Percentiles rank a stretch among this genome's conserved stretches.
Evolutionary conservation across 2,888 invertebrate species (phyloP).

Genomic region (Rotaria sp.): DNA sequence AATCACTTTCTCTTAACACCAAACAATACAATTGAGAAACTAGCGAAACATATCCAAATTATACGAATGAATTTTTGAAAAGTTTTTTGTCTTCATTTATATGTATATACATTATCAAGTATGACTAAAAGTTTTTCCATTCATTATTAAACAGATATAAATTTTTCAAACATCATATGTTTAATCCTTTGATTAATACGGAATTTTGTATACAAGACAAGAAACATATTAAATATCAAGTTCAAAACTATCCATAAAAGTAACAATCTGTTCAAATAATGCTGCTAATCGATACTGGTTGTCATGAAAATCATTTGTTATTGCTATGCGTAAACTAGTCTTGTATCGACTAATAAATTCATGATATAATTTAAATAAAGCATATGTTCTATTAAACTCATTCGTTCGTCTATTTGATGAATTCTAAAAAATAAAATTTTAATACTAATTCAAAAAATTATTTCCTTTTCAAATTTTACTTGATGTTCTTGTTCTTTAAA

Average conservation of each 20-base stretch:
- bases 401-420: not conserved
- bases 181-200: not conserved
- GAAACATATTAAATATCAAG: not conserved
- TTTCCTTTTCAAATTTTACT: not conserved
- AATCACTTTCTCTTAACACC: too few relatives aligned
- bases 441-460: too few relatives aligned
- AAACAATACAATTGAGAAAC: too few relatives aligned
- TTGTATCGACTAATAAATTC: conserved; percentile 24
- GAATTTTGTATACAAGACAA: not conserved
- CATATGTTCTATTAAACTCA: not conserved
- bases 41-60: too few relatives aligned
- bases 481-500: not conserved
- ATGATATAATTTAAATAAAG: conserved; percentile 8
- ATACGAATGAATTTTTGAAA: too few relatives aligned
- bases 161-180: not conserved
- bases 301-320: not conserved
- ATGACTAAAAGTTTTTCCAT: too few relatives aligned
- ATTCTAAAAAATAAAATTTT: not conserved
- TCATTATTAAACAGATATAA: not conserved
- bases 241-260: not conserved
- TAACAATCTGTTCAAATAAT: conserved; percentile 17
- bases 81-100: too few relatives aligned
- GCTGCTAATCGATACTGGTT: not conserved
- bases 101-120: too few relatives aligned
- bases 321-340: not conserved